Percentiles rank a stretch among this genome's conserved stretches.
phyloP scores from a whole-genome alignment of 2,888 invertebrate species.

The Xestia xanthographa region DNA sequence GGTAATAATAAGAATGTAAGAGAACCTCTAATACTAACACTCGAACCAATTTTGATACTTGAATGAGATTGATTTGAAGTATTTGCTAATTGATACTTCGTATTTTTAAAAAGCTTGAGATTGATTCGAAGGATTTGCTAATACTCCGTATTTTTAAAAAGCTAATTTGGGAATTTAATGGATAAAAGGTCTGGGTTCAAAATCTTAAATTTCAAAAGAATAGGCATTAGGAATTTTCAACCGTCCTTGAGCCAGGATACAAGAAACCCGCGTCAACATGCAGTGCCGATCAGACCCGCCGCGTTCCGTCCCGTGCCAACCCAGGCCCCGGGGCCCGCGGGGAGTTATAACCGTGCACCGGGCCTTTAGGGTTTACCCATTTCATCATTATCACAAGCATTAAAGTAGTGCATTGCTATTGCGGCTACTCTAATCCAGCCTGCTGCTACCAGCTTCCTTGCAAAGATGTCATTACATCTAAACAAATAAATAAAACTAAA shows the following conservation, averaged over 20 bases:
- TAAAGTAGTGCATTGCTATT: too few relatives aligned
- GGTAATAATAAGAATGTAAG: constrained; percentile 19
- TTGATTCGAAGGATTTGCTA: constrained; percentile 14
- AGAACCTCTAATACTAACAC: background rate
- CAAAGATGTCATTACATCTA: background rate
- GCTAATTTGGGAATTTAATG: background rate
- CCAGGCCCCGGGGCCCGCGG: too few relatives aligned
- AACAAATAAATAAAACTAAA: too few relatives aligned
- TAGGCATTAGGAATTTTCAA: background rate
- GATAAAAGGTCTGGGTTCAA: background rate
- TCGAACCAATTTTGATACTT: constrained; percentile 13
- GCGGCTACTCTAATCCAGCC: too few relatives aligned
- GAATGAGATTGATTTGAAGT: constrained; percentile 20
- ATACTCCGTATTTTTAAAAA: background rate
- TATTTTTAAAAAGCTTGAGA: constrained; percentile 7
- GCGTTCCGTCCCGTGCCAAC: too few relatives aligned
- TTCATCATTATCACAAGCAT: background rate
- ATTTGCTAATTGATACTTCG: constrained; percentile 6
- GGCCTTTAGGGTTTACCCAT: background rate
- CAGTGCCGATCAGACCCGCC: too few relatives aligned
- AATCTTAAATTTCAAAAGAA: background rate
- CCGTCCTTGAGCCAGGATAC: too few relatives aligned
- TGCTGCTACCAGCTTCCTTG: background rate
- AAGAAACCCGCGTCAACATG: too few relatives aligned
- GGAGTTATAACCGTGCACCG: too few relatives aligned